Conservation (phyloP, 2,797 vertebrate species). For the Aotus griseimembra region DNA sequence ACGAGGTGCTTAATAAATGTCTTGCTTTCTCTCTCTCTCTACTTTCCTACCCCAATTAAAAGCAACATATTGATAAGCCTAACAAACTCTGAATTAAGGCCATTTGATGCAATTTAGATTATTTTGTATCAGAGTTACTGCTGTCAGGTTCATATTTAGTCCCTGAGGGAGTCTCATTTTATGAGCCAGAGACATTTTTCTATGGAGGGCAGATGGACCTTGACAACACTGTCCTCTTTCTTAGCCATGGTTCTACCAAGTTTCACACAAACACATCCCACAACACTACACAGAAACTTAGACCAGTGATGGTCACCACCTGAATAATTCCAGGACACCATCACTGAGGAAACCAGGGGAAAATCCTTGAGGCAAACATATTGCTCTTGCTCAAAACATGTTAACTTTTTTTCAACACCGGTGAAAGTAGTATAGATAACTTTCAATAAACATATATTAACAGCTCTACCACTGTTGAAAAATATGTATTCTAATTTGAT, state of each 20-base stretch:
- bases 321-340: background rate
- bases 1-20: slow-evolving; percentile 43
- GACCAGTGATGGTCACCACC: background rate
- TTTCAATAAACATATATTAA: slow-evolving; percentile 68
- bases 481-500: slow-evolving; percentile 60
- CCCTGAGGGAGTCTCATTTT: slow-evolving; percentile 51
- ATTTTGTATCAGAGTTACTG: slow-evolving; percentile 26
- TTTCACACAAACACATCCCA: background rate
- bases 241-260: background rate
- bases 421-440: slow-evolving; percentile 36
- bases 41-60: background rate
- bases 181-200: slow-evolving; percentile 32
- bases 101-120: slow-evolving; percentile 27
- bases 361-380: slow-evolving; percentile 33
- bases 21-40: background rate
- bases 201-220: background rate
- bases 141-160: slow-evolving; percentile 7
- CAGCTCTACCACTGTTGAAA: slow-evolving; percentile 61
- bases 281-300: slow-evolving; percentile 24
- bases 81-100: slow-evolving; percentile 66
- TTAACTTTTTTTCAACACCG: slow-evolving; percentile 54
- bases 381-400: background rate
- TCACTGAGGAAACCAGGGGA: slow-evolving; percentile 13
- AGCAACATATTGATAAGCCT: slow-evolving; percentile 39
- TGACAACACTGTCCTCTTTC: background rate